Evolutionary conservation across 2,113 vertebrate species (phyloP).

Genomic region (Bubo scandiacus): DNA sequence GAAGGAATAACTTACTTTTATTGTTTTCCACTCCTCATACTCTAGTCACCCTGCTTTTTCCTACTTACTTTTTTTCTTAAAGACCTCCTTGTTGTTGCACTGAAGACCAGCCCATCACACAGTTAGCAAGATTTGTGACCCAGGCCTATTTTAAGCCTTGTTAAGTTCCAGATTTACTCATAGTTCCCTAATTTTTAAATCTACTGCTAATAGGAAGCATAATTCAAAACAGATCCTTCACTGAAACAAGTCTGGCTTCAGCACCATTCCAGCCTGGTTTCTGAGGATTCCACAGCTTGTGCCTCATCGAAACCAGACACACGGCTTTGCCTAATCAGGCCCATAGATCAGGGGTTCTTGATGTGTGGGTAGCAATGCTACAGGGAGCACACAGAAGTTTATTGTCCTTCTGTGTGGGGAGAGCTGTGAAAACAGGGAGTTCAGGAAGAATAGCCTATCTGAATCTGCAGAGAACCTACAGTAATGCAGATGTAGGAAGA

Average conservation of each 20-base stretch:
- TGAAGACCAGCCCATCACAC: background rate
- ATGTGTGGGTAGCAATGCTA: background rate
- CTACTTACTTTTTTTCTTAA: background rate
- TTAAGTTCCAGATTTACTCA: slow-evolving; percentile 59
- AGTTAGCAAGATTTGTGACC: slow-evolving; percentile 45
- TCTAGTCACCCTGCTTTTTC: background rate
- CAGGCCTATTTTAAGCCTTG: slow-evolving; percentile 53
- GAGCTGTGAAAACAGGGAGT: background rate
- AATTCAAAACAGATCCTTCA: slow-evolving; percentile 59
- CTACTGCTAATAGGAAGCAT: slow-evolving; percentile 48
- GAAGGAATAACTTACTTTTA: slow-evolving; percentile 34
- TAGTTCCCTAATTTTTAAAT: slow-evolving; percentile 67
- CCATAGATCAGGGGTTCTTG: background rate
- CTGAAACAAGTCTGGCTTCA: slow-evolving; percentile 44
- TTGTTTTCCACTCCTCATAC: background rate
- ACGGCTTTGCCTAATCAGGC: background rate
- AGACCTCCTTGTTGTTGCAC: background rate
- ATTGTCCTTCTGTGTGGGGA: background rate
- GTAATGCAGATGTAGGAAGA: background rate
- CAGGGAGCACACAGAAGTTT: background rate
- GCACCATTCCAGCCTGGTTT: background rate
- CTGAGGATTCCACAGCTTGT: slow-evolving; percentile 54
- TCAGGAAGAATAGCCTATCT: background rate
- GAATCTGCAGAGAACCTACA: background rate
- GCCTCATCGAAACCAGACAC: slow-evolving; percentile 43